phyloP scores from a whole-genome alignment of 2,888 invertebrate genomes.

The Ceraclea dissimilis region DNA sequence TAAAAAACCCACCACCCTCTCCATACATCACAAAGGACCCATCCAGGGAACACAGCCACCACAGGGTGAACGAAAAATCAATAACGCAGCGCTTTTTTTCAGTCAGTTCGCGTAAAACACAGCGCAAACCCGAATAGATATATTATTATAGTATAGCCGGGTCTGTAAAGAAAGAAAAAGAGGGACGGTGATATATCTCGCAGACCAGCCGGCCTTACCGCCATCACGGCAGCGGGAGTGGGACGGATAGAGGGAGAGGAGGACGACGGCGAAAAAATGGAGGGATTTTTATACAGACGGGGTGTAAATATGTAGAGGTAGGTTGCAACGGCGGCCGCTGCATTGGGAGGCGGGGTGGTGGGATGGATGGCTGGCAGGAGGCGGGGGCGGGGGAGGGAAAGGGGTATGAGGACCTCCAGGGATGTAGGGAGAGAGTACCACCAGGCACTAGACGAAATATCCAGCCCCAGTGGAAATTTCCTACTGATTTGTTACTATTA shows the following conservation, averaged over 20 bases:
- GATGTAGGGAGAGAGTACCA: slow-evolving; percentile 7
- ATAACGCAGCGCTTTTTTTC: slow-evolving; percentile 53
- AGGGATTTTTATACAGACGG: slow-evolving; percentile 26
- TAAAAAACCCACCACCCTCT: slow-evolving; percentile 14
- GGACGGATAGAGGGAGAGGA: slow-evolving; percentile 22
- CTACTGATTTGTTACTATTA: slow-evolving; percentile 8
- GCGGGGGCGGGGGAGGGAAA: slow-evolving; percentile 16
- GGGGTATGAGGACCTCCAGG: slow-evolving; percentile 4
- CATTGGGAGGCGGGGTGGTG: slow-evolving; percentile 11
- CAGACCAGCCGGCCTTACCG: slow-evolving; percentile 10
- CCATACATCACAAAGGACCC: slow-evolving; percentile 25
- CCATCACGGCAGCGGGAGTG: slow-evolving; percentile 9
- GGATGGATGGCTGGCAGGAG: slow-evolving; percentile 14
- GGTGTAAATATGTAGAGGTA: slow-evolving; percentile 27
- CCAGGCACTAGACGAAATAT: slow-evolving; percentile 12
- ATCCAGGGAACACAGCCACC: slow-evolving; percentile 21
- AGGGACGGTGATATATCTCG: slow-evolving; percentile 24
- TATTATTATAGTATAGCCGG: slow-evolving; percentile 14
- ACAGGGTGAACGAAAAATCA: slow-evolving; percentile 41
- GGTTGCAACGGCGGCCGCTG: slow-evolving; percentile 24
- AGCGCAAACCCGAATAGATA: slow-evolving; percentile 24
- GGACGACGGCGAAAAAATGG: slow-evolving; percentile 25
- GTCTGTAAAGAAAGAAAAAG: slow-evolving; percentile 24
- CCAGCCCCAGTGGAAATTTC: slow-evolving; percentile 10
- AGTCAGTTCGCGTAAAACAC: slow-evolving; percentile 44